Base-by-base conservation (phyloP, 2,888 invertebrate genomes). In the Idaea dimidiata region DNA sequence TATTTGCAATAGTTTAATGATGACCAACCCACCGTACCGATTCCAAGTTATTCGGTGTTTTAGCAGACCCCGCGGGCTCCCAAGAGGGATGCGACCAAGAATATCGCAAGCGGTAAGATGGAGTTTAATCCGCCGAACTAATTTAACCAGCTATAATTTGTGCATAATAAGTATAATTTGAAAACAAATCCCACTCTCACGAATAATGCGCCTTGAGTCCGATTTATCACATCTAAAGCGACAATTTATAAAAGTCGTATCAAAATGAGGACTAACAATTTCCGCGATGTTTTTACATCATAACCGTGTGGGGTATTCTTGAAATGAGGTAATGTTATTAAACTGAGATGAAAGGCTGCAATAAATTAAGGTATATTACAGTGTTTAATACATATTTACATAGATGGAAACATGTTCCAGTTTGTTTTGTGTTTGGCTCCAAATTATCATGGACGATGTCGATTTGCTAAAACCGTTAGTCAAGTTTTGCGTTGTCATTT, bases 191-290 rank as follows among this genome's bases (percentile, higher is more conserved):
- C 70, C 63, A 64, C 68, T 65, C n/a, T n/a, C n/a, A n/a, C n/a
- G n/a, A n/a, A n/a, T n/a, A 68, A 69, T 75, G 72, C 69, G 70
- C 74, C 68, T 75, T 72, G 70, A 72, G 74, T 75, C 76, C 75
- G 74, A 78, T 82, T 80, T 75, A 80, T 82, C 78, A 80, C 72
- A 62, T 72, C 73, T 65, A 73, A 76, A 74, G 69, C 74, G 74
- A 75, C 79, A 71, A 82, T 82, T 82, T 80, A 81, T 79, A 80
- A 81, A 79, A 80, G 75, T 74, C 76, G 78, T 71, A 72, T 43
- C 14, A 43, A 43, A 43, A 43, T 43, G 43, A 43, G 43, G 43
- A 7, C 43, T 43, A 7, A 43, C 43, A 43, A 43, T 43, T 73
- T 43, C 43, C 14, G 43, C 7, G 43, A 43, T 43, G 43, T 43